Percentiles rank a stretch among this genome's conserved stretches.
These are phyloP conservation scores for Otis tarda DNA, from an alignment of 2,113 vertebrate genomes.

Conservation along the genomic window DNA sequence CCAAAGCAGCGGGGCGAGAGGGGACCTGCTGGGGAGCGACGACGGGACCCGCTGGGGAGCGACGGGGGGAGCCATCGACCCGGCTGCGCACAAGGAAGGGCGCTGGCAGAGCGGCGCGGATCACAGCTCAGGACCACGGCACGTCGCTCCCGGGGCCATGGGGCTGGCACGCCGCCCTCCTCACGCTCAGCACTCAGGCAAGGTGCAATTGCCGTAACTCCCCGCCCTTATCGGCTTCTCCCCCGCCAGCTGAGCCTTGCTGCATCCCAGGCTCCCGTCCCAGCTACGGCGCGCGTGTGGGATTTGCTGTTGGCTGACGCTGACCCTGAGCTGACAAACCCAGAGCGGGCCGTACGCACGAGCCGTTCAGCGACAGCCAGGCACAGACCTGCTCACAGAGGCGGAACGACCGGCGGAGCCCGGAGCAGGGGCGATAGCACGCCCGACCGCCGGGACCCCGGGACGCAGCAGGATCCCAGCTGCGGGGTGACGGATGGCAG, in stretches of 20 bases:
- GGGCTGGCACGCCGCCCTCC: rapidly evolving
- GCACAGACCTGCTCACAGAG: neutral
- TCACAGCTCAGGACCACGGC: rapidly evolving
- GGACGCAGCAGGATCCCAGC: rapidly evolving
- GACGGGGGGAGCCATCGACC: rapidly evolving
- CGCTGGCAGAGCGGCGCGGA: neutral
- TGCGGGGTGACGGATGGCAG: rapidly evolving
- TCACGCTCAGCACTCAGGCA: rapidly evolving
- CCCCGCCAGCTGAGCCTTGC: neutral
- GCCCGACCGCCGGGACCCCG: rapidly evolving
- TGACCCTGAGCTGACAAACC: neutral
- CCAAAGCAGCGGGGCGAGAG: rapidly evolving
- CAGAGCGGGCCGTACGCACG: neutral
- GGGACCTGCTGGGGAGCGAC: neutral
- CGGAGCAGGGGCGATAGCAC: neutral
- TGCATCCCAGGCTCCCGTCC: neutral
- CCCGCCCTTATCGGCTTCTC: neutral
- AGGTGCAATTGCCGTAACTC: neutral
- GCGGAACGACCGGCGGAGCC: neutral
- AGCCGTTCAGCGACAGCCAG: rapidly evolving
- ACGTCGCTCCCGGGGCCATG: rapidly evolving
- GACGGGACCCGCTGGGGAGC: neutral
- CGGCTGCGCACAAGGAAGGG: neutral
- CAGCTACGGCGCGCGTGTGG: rapidly evolving
- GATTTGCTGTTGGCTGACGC: neutral